These are phyloP conservation scores for Otus scops DNA, from an alignment of 2,797 vertebrate genomes.

Conservation along the genomic window DNA sequence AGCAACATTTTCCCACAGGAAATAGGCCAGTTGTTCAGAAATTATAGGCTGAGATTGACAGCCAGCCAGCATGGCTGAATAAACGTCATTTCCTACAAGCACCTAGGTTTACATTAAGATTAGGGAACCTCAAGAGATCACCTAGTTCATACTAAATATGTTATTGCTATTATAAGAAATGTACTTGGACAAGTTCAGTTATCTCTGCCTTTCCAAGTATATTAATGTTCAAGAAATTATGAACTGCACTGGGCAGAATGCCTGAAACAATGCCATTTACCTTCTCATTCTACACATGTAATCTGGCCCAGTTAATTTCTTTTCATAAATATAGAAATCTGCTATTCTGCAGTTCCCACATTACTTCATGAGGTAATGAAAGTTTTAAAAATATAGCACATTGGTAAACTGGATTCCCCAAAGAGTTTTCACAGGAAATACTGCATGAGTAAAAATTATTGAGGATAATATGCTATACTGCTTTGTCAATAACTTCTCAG, in stretches of 20 bases:
- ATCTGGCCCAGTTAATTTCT: neutral
- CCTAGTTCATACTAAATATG: neutral
- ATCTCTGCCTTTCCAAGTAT: neutral
- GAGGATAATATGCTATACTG: neutral
- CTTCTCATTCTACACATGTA: neutral
- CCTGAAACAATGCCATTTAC: neutral
- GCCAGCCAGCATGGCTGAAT: neutral
- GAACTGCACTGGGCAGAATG: neutral
- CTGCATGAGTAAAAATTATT: constrained; percentile 21
- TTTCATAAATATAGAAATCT: neutral
- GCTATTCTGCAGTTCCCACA: neutral
- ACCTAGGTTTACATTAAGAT: neutral
- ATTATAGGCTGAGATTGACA: neutral
- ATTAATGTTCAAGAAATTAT: neutral
- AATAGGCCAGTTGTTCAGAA: neutral
- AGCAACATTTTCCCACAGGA: neutral
- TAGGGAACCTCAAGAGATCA: neutral
- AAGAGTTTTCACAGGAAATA: neutral
- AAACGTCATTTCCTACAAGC: neutral
- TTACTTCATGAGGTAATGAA: neutral
- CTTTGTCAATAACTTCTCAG: neutral
- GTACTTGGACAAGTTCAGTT: neutral
- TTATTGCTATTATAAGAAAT: neutral
- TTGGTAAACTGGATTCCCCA: neutral
- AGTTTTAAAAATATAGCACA: neutral